Base-by-base conservation (phyloP, 2,797 vertebrate species). In the Amphiprion clarkii region DNA sequence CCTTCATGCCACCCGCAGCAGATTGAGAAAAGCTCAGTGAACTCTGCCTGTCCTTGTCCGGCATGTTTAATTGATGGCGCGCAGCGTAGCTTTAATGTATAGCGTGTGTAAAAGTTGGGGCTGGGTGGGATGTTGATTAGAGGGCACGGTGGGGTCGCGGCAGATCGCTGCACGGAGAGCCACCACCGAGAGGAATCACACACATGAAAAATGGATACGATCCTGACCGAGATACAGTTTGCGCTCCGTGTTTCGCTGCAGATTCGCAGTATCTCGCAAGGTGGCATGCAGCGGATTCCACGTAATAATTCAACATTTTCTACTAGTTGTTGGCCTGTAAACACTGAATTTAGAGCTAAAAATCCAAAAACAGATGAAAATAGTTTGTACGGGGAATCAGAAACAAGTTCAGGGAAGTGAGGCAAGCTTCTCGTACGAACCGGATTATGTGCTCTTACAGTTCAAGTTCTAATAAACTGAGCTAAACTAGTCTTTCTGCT, bases 21-120 rank as follows among this genome's bases (percentile, higher is more conserved):
- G 25, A 19, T 23, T 8, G 56, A 68, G 71, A 40, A 63, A 85
- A 81, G 85, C 81, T 76, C 62, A 5, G 13, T 92, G 90, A 93
- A 92, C 92, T 93, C 89, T 83, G 73, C 60, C 52, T 86, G 87
- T 90, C 90, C 90, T 89, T 61, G 78, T 71, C 78, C 13, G 29
- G 64, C 87, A 89, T 93, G 88, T 92, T 93, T 93, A 87, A 93
- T 93, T 84, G 69, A 94, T 93, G 87, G 12, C 21, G 31, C 5
- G 49, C 85, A 63, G 83, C 67, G 56, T 73, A 74, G 87, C 71
- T 85, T 88, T 85, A 88, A 90, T 83, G 88, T 89, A 86, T 88
- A 78, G 86, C 71, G 82, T 82, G 85, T 79, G 79, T 68, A 58
- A 60, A 36, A 61, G 70, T 79, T 49, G 8, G 44, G 59, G 62